phyloP scores from a whole-genome alignment of 2,797 vertebrate species.

The Lacerta viridis region DNA sequence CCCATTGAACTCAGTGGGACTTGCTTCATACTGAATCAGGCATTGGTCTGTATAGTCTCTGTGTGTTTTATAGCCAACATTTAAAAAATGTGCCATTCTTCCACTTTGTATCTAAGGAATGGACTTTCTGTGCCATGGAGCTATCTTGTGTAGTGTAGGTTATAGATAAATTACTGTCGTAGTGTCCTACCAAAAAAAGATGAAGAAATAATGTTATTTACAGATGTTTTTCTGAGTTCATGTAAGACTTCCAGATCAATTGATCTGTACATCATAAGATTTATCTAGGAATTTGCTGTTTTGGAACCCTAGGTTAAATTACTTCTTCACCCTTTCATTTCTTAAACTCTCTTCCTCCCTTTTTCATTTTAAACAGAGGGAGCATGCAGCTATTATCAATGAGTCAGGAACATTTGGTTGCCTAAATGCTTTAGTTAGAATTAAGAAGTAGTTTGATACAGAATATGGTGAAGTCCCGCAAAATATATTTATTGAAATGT shows the following conservation, averaged over 20 bases:
- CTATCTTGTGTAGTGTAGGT: neutral
- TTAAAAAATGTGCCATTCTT: constrained; percentile 14
- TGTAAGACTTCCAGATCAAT: neutral
- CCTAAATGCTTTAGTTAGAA: constrained; percentile 21
- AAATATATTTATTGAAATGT: neutral
- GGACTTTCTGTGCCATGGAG: neutral
- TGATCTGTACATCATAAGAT: neutral
- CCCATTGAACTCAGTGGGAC: neutral
- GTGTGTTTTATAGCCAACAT: constrained; percentile 31
- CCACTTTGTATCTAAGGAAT: neutral
- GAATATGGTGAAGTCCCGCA: constrained; percentile 20
- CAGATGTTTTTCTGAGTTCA: constrained; percentile 27
- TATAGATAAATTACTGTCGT: accelerated
- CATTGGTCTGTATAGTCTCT: neutral
- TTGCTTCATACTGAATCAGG: constrained; percentile 37
- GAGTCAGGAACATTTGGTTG: accelerated
- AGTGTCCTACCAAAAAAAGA: neutral
- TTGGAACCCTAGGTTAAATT: neutral
- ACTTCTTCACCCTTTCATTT: neutral
- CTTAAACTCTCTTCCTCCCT: neutral
- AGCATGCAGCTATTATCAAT: neutral
- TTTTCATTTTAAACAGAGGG: neutral
- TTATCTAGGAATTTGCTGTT: constrained; percentile 53
- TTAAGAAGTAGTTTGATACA: constrained; percentile 48
- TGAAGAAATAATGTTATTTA: neutral